A percentile compares a stretch with the other conserved stretches of the same genome.
Conservation (phyloP, 2,888 invertebrate species). For the Epinotia demarniana region DNA sequence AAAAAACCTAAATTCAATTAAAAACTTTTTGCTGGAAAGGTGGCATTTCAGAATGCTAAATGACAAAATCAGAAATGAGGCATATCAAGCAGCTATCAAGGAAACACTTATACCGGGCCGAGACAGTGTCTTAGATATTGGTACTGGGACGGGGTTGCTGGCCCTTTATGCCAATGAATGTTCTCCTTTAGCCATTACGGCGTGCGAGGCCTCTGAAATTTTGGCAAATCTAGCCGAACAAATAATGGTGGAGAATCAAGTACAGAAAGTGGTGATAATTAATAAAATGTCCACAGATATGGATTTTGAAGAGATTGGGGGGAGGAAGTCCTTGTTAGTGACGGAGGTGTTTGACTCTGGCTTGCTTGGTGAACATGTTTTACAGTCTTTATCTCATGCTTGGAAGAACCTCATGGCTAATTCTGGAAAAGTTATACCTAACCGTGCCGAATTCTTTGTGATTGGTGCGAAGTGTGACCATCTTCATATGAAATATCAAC, state of each 20-base stretch:
- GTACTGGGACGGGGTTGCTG: constrained; percentile 90
- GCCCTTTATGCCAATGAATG: constrained; percentile 87
- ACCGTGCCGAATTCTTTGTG: constrained; percentile 86
- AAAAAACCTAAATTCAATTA: constrained; percentile 88
- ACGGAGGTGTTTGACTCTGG: constrained; percentile 93
- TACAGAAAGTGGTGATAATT: constrained; percentile 80
- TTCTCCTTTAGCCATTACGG: constrained; percentile 83
- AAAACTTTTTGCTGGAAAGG: constrained; percentile 88
- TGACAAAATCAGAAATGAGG: constrained; percentile 87
- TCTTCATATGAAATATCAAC: constrained; percentile 78
- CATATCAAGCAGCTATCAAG: constrained; percentile 87
- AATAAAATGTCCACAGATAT: constrained; percentile 86
- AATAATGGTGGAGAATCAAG: constrained; percentile 78
- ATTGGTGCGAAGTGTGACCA: constrained; percentile 85
- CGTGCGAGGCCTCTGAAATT: constrained; percentile 87
- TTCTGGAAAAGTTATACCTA: constrained; percentile 85
- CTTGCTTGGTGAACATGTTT: constrained; percentile 89
- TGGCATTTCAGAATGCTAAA: constrained; percentile 95
- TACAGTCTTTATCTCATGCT: constrained; percentile 88
- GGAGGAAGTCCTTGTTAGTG: constrained; percentile 86
- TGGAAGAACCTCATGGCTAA: constrained; percentile 85
- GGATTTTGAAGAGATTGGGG: constrained; percentile 78
- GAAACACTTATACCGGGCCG: constrained; percentile 74
- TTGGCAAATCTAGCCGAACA: constrained; percentile 85
- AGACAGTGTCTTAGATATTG: constrained; percentile 88